Evolutionary conservation across 2,113 vertebrate genomes (phyloP), one percentile per base, ranked within the genome.

Genomic region (Dermatemys mawii): DNA sequence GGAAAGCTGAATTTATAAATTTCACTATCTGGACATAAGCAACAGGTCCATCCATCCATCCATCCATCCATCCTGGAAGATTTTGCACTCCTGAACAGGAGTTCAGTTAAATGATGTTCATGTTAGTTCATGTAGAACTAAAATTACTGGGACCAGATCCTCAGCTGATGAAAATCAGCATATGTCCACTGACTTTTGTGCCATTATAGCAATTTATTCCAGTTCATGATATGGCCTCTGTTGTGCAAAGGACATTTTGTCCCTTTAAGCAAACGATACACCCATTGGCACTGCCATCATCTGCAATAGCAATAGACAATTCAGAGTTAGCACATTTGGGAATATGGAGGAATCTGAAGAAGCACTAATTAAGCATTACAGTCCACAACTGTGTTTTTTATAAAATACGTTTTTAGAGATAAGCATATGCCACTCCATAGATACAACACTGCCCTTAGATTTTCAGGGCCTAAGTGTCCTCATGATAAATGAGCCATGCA

Each of bases 161-260:
- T 93, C 92, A 44, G 1, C 70, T 29, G 7, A 35, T 89, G 41
- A 17, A 87, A 91, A 83, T 81, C 79, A 57, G 55, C 89, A 81
- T 26, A 67, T 24, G 53, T 78, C 48, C 78, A 84, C 51, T 80
- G 81, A 90, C 87, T 95, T 85, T 76, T 84, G 46, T 90, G 44
- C 38, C 75, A 27, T 83, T 90, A 78, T 0, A 83, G 78, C 92
- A 86, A 93, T 83, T 95, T 78, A 93, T 35, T 93, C 63, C n/a
- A 93, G 73, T 57, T 88, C 86, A 92, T 95, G 83, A 88, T 88
- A 79, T 92, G 81, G 50, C 86, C 95, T 95, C 93, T 88, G 70
- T 86, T 92, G 53, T 83, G 46, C 0, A 5, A 84, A 90, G 55
- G 87, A 88, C 73, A 49, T 84, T 88, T 79, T 84, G 93, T 48